Base-by-base conservation (phyloP, 2,113 vertebrate species). In the Cyanoramphus novaezelandiae region DNA sequence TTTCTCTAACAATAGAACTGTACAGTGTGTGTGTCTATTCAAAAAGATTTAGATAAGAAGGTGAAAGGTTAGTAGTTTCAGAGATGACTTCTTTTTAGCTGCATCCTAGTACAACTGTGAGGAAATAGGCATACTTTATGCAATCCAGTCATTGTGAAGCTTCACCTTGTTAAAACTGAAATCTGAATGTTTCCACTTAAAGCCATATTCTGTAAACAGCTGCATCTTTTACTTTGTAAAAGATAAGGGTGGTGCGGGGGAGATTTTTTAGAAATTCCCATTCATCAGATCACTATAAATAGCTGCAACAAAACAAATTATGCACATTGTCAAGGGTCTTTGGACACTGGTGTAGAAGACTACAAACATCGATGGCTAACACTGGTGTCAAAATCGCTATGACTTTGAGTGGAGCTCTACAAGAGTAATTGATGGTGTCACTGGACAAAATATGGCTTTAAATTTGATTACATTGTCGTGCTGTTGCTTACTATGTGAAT, bases 11-110 rank as follows among this genome's bases (percentile, higher is more conserved):
- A 98, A 98, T 99, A 98, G 99, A 99, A 98, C 98, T 99, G 99
- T 99, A 99, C 99, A 99, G 99, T 99, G 99, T 99, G 99, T 99
- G 98, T 99, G 98, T 99, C 98, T 98, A 98, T 98, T 98, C 97
- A 97, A 99, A 99, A 99, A 98, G 97, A 96, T 98, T 97, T 96
- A 94, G 97, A 97, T 97, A 98, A 98, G 98, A 98, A 98, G 98
- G 98, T 99, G 98, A 99, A 98, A 98, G 98, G 98, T 98, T 98
- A 98, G 98, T 98, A 97, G 97, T 97, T 98, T 98, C 93, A 98
- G 98, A 98, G 97, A 98, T 98, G 98, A 98, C 97, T 97, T 98
- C 83, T 49, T 97, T 97, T 95, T 97, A 98, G 97, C 98, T 98
- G 98, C 97, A 96, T 97, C 95, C 97, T 97, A 97, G 92, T 96